Conservation (phyloP, 1,140 invertebrate species). For the Papilio xuthus region DNA sequence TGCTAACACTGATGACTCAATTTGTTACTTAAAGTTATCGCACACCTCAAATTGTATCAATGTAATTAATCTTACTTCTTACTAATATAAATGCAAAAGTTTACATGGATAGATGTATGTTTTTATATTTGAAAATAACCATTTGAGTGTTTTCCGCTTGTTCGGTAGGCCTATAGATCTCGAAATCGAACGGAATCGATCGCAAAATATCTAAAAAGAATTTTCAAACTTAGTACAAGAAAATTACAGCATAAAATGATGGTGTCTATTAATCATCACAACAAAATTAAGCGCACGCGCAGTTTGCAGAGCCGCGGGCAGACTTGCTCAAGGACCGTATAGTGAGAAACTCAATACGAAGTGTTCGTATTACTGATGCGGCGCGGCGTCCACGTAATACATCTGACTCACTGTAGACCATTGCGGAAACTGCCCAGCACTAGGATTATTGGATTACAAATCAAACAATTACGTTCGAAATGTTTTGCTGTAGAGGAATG, state of each 20-base stretch:
- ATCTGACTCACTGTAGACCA: not conserved
- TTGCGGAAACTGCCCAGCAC: not conserved
- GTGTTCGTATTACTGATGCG: conserved; percentile 3
- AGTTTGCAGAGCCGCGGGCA: not conserved
- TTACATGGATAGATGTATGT: no score
- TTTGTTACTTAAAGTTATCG: not conserved
- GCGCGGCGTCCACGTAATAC: not conserved
- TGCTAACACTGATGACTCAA: not conserved
- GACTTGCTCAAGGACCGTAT: not conserved
- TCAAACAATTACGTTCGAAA: not conserved
- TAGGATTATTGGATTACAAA: not conserved
- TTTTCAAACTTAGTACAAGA: not conserved
- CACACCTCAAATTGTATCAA: not conserved
- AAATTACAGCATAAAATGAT: not conserved
- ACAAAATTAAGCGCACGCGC: not conserved
- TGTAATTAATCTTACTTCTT: not conserved
- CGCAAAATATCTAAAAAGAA: not conserved
- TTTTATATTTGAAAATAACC: no score
- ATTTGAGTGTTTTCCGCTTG: not conserved
- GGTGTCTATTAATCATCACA: not conserved
- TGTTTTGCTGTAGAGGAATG: no score
- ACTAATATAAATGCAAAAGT: no score
- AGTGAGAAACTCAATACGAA: not conserved
- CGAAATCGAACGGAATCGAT: not conserved
- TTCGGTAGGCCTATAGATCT: not conserved